Evolutionary conservation across 2,113 vertebrate genomes (phyloP).

Genomic region (Proterorhinus semilunaris): DNA sequence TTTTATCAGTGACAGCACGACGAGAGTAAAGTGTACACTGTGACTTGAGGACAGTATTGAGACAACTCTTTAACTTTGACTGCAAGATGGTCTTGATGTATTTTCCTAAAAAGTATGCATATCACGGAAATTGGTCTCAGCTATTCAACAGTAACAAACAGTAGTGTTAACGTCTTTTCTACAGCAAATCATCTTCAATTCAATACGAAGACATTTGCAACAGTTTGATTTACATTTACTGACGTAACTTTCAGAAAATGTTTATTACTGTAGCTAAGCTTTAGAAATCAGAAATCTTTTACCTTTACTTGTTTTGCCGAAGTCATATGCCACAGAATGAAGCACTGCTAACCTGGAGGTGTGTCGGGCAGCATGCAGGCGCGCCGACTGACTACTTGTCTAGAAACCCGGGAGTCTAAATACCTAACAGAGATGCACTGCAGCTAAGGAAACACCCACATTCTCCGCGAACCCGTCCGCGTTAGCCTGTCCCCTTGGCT

Average conservation of each 20-base stretch:
- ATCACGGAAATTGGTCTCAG: too few relatives aligned
- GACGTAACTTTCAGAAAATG: neutral
- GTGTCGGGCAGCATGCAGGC: constrained; percentile 26
- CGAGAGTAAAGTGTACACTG: constrained; percentile 29
- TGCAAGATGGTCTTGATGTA: constrained; percentile 8
- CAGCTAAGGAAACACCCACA: constrained; percentile 7
- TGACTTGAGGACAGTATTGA: constrained; percentile 15
- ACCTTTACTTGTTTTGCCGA: constrained; percentile 20
- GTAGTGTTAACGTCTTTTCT: too few relatives aligned
- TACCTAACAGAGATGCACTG: constrained; percentile 40
- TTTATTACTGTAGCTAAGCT: neutral
- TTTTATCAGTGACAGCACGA: constrained; percentile 56
- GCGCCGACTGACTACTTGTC: constrained; percentile 20
- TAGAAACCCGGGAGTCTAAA: constrained; percentile 21
- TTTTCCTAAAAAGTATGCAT: too few relatives aligned
- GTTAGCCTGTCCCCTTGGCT: neutral
- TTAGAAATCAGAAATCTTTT: constrained; percentile 8
- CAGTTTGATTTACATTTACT: neutral
- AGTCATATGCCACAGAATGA: constrained; percentile 1
- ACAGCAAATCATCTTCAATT: too few relatives aligned
- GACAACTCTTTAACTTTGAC: constrained; percentile 19
- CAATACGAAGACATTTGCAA: neutral
- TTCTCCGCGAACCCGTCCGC: constrained; percentile 8
- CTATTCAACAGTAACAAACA: too few relatives aligned
- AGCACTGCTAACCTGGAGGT: constrained; percentile 8